Evolutionary conservation across 2,113 vertebrate species (phyloP), one percentile per base, ranked within the genome.

Genomic region (Tichodroma muraria): DNA sequence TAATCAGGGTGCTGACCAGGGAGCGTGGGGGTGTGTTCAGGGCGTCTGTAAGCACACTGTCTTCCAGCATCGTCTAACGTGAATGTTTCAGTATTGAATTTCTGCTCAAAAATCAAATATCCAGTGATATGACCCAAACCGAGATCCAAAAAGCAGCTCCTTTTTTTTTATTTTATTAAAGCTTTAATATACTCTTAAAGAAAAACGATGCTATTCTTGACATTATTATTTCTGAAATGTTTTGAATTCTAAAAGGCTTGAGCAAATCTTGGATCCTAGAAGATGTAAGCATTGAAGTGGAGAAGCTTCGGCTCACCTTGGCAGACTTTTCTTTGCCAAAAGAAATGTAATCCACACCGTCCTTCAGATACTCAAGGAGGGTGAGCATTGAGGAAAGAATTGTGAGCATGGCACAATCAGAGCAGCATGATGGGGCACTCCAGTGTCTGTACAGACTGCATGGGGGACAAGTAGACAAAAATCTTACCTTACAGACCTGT

Each of bases 21-120:
- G n/a, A 71, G 8, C 25, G 35, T 10, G 3, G 6, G 2, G 1
- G 2, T 13, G 7, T 27, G 8, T 18, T 75, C 0, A 0, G 2
- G 4, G 4, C 40, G 31, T 35, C 21, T 59, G 9, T 8, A 80
- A 33, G 21, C 13, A 30, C 56, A 35, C 11, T n/a, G 38, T 70
- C 42, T 82, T 66, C 15, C 52, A 61, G 7, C 2, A 33, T 82
- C 3, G 0, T 61, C 27, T 60, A 60, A 79, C 2, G 8, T 10
- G 4, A 47, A 6, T 35, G 7, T 47, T 66, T 83, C 18, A 52
- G 49, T 42, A 44, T 11, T 21, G 27, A 25, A 8, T 47, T 81
- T 66, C 50, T 52, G 8, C 27, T 53, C 72, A 45, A 81, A 82
- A 79, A 37, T 20, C 10, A 77, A 35, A 27, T 10, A 47, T 6